Evolutionary conservation across 2,113 vertebrate genomes (phyloP).

Genomic region (Ciconia stormi): DNA sequence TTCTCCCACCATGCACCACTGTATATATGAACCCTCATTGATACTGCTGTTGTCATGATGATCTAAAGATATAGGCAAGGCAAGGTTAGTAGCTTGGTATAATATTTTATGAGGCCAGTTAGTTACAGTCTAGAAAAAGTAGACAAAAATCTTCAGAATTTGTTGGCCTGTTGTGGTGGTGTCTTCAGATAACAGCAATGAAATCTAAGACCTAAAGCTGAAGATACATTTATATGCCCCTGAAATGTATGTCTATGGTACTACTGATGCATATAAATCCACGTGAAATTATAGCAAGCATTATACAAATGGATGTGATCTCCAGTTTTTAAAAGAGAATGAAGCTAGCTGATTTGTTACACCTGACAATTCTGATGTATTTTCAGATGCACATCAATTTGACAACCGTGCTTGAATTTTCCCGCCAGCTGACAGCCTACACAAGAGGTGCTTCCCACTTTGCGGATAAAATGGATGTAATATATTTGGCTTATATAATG

Average conservation of each 20-base stretch:
- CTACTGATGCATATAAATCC: background rate
- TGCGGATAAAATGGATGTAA: constrained; percentile 87
- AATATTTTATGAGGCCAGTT: background rate
- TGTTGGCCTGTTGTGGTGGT: background rate
- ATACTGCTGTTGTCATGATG: background rate
- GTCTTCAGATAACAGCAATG: background rate
- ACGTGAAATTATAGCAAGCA: background rate
- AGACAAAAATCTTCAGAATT: background rate
- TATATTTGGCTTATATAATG: constrained; percentile 88
- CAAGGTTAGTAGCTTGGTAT: background rate
- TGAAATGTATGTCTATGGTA: background rate
- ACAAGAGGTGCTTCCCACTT: constrained; percentile 84
- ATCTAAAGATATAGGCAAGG: background rate
- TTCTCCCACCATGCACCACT: background rate
- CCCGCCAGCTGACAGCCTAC: constrained; percentile 83
- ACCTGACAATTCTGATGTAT: constrained; percentile 18
- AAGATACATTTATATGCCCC: background rate
- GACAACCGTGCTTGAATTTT: constrained; percentile 81
- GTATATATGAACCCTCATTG: background rate
- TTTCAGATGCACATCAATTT: constrained; percentile 84
- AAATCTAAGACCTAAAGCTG: background rate
- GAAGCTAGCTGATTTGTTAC: background rate
- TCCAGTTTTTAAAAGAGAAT: background rate
- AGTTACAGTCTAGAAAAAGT: background rate
- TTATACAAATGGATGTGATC: background rate